phyloP scores from a whole-genome alignment of 2,888 invertebrate species.

The Periphyllus acericola region DNA sequence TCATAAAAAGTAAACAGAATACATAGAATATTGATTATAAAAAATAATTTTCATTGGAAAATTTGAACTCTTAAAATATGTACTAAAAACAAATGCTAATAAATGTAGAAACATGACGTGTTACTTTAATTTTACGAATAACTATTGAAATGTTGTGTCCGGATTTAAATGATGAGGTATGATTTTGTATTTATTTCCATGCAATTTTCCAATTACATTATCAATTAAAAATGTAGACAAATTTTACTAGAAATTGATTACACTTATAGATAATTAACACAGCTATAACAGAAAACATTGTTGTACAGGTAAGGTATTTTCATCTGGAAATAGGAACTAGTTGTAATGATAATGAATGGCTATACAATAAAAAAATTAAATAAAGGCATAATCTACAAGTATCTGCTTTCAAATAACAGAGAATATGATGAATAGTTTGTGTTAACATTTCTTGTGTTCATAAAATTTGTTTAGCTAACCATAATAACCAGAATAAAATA shows the following conservation, averaged over 20 bases:
- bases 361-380: slow-evolving; percentile 13
- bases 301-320: slow-evolving; percentile 31
- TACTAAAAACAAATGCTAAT: background rate
- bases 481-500: background rate
- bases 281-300: slow-evolving; percentile 23
- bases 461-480: background rate
- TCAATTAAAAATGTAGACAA: background rate
- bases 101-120: background rate
- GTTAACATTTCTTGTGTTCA: background rate
- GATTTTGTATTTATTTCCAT: background rate
- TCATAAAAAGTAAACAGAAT: background rate
- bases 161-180: background rate
- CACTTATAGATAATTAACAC: slow-evolving; percentile 23
- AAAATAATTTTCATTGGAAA: background rate
- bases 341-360: slow-evolving; percentile 20
- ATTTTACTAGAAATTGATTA: slow-evolving; percentile 3
- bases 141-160: background rate
- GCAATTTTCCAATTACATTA: background rate
- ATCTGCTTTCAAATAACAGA: background rate
- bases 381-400: slow-evolving; percentile 15
- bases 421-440: background rate
- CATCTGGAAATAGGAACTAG: slow-evolving; percentile 47
- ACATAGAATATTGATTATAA: background rate
- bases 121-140: background rate
- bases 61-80: background rate